phyloP scores from a whole-genome alignment of 2,113 vertebrate genomes.

The Psilopsiagon aurifrons region DNA sequence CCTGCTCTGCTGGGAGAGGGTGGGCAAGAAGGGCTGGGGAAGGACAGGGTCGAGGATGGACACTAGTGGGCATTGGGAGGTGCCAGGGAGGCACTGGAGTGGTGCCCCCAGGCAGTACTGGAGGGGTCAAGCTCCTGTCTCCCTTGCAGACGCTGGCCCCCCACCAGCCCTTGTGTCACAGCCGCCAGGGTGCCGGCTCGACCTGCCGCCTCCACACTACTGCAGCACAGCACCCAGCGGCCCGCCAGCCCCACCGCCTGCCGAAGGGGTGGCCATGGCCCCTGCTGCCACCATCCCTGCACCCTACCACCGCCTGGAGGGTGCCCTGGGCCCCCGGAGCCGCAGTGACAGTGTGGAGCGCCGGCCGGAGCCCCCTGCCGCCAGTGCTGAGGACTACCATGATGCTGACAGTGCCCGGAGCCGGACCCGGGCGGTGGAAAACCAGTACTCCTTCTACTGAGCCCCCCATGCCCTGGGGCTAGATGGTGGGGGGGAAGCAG shows the following conservation, averaged over 20 bases:
- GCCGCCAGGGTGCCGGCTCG: constrained; percentile 79
- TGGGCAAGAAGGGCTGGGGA: neutral
- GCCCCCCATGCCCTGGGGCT: neutral
- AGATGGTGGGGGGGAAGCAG: neutral
- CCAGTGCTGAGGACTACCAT: constrained; percentile 82
- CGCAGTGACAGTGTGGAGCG: constrained; percentile 89
- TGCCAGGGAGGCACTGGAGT: neutral
- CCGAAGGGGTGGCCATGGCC: constrained; percentile 57
- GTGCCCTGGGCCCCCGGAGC: constrained; percentile 72
- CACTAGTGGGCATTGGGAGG: neutral
- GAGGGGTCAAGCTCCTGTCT: neutral
- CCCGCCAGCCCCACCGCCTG: constrained; percentile 7
- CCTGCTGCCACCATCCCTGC: constrained; percentile 34
- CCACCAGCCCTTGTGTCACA: constrained; percentile 67
- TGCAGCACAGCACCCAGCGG: constrained; percentile 73
- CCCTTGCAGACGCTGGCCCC: constrained; percentile 71
- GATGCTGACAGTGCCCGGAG: constrained; percentile 85
- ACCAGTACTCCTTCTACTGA: constrained; percentile 99
- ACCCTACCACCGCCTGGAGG: constrained; percentile 70
- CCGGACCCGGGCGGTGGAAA: constrained; percentile 90
- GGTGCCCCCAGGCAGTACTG: neutral
- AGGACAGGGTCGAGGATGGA: neutral
- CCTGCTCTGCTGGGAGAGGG: neutral
- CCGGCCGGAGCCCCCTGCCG: constrained; percentile 81
- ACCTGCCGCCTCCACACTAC: constrained; percentile 80